phyloP scores from a whole-genome alignment of 2,797 vertebrate genomes.

The Odontamblyopus rebecca region DNA sequence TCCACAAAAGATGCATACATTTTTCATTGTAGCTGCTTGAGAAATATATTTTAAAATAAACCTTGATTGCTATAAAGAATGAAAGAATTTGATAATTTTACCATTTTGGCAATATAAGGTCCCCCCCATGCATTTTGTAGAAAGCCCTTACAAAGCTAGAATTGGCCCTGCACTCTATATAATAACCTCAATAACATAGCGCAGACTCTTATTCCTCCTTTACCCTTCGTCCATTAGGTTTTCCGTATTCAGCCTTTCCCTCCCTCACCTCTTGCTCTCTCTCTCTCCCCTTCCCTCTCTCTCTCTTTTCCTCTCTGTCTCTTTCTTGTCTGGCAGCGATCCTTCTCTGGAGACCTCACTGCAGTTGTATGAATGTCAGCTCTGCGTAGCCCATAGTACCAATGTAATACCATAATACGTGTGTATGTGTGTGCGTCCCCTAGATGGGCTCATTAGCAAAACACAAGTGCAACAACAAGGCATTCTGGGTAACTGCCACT shows the following conservation, averaged over 20 bases:
- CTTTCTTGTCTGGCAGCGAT: conserved; percentile 71
- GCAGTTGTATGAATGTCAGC: conserved; percentile 71
- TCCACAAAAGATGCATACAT: no score
- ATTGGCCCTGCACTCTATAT: not conserved
- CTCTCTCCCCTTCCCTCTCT: conserved; percentile 46
- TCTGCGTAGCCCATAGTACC: conserved; percentile 42
- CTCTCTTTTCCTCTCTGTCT: conserved; percentile 45
- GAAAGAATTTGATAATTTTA: no score
- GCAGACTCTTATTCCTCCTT: not conserved
- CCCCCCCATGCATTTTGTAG: no score
- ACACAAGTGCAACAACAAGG: conserved; percentile 62
- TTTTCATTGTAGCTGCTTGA: no score
- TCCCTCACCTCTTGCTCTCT: conserved; percentile 57
- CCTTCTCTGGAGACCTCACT: conserved; percentile 66
- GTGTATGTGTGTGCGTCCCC: conserved; percentile 43
- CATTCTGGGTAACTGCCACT: conserved; percentile 62
- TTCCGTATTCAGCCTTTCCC: not conserved
- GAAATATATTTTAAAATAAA: no score
- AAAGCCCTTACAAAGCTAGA: no score
- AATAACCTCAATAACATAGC: not conserved
- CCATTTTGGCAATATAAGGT: no score
- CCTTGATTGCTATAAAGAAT: no score
- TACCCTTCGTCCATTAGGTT: not conserved
- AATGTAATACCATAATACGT: conserved; percentile 17
- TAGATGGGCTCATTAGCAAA: conserved; percentile 72